Evolutionary conservation across 2,888 invertebrate species (phyloP).

Genomic region (Cryptocheilus praepositus): DNA sequence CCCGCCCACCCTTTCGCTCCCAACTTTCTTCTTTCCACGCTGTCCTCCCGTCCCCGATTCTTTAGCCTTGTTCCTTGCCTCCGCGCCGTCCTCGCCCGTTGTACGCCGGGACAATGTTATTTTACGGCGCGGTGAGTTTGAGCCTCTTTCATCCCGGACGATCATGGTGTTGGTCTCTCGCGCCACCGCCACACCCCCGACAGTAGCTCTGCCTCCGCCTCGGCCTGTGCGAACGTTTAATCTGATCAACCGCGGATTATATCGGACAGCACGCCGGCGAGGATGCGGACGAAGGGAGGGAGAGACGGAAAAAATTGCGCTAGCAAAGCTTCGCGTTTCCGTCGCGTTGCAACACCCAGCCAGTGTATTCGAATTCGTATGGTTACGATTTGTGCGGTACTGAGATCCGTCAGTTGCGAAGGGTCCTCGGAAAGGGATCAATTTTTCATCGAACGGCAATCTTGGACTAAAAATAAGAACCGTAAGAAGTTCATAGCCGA

Average conservation of each 20-base stretch:
- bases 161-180: slow-evolving; percentile 7
- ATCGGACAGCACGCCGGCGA: slow-evolving; percentile 59
- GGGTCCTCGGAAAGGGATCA: no score
- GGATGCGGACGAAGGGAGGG: slow-evolving; percentile 3
- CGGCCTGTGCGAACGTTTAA: slow-evolving; percentile 69
- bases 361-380: no score
- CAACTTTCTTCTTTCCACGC: no score
- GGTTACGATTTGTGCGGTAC: no score
- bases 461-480: no score
- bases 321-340: not conserved
- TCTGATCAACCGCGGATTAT: slow-evolving; percentile 74
- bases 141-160: slow-evolving; percentile 73
- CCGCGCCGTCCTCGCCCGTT: slow-evolving; percentile 30
- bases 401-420: no score
- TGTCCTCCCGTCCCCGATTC: no score
- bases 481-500: no score
- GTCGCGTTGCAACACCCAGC: no score
- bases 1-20: slow-evolving; percentile 19
- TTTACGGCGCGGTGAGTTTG: slow-evolving; percentile 73
- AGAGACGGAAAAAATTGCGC: not conserved
- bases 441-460: no score
- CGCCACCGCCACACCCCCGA: slow-evolving; percentile 22
- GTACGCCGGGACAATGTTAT: slow-evolving; percentile 69
- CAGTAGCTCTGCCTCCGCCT: slow-evolving; percentile 50
- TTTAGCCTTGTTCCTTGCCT: not conserved